Conservation (phyloP, 2,113 vertebrate species). For the Catharus fuscescens region DNA sequence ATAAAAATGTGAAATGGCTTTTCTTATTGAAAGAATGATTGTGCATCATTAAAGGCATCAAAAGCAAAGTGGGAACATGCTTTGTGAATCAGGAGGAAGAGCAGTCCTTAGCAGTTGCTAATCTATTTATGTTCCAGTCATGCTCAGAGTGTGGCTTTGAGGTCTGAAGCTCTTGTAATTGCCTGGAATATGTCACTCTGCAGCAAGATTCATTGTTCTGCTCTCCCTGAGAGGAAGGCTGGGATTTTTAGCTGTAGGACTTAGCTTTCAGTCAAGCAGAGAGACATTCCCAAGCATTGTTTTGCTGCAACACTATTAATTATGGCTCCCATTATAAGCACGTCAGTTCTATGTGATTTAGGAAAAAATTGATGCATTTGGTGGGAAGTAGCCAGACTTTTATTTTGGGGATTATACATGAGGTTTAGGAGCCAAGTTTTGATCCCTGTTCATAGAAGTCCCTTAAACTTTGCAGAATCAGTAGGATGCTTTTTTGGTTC, state of each 20-base stretch:
- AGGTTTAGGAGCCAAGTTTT: background rate
- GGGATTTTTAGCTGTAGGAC: constrained; percentile 14
- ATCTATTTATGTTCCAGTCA: constrained; percentile 46
- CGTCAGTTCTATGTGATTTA: background rate
- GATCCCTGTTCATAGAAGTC: background rate
- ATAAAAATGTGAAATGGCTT: constrained; percentile 19
- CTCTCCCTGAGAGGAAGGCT: background rate
- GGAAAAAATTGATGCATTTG: constrained; percentile 1
- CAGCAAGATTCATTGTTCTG: constrained; percentile 33
- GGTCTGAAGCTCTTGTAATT: constrained; percentile 47
- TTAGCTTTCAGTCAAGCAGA: background rate
- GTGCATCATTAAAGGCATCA: background rate
- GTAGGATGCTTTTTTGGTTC: background rate
- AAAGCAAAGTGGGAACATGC: background rate
- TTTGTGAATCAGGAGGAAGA: constrained; percentile 34
- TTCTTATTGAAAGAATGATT: constrained; percentile 7
- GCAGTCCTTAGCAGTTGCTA: constrained; percentile 9
- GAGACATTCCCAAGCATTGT: background rate
- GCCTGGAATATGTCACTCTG: constrained; percentile 28
- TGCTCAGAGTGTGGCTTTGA: constrained; percentile 28
- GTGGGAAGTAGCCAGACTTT: background rate
- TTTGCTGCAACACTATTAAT: constrained; percentile 21
- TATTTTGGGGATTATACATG: background rate
- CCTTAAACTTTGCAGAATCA: background rate
- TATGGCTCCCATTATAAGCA: constrained; percentile 1